These are phyloP conservation scores for Macrotus californicus DNA, from an alignment of 2,113 vertebrate species.

Conservation along the genomic window DNA sequence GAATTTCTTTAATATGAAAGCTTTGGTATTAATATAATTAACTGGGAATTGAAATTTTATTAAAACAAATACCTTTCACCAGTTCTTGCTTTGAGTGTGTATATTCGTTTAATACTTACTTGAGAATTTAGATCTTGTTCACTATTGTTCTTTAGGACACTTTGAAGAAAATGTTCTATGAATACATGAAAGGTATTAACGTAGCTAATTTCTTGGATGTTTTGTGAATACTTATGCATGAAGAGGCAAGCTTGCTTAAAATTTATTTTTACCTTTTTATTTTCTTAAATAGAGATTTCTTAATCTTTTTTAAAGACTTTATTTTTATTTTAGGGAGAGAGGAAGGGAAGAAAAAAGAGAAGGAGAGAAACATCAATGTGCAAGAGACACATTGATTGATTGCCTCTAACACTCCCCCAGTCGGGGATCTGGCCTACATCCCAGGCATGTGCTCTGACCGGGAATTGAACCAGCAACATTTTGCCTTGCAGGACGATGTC, in stretches of 20 bases:
- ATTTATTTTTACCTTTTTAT: constrained; percentile 33
- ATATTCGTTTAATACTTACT: background rate
- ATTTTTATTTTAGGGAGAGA: too few species aligned
- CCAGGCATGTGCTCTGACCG: too few species aligned
- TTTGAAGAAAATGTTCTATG: background rate
- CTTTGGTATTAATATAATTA: constrained; percentile 60
- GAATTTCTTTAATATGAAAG: constrained; percentile 68
- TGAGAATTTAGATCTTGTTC: constrained; percentile 16
- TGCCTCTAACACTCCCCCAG: too few species aligned
- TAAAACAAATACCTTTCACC: constrained; percentile 1
- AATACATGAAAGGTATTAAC: background rate
- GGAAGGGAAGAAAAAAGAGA: too few species aligned
- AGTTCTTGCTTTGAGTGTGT: constrained; percentile 6
- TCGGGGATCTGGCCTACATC: too few species aligned
- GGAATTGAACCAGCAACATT: too few species aligned
- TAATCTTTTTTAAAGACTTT: too few species aligned
- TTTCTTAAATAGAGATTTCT: constrained; percentile 23
- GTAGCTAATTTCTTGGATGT: background rate
- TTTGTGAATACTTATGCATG: constrained; percentile 6
- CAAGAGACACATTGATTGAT: too few species aligned
- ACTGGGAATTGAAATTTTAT: constrained; percentile 54
- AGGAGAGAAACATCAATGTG: too few species aligned
- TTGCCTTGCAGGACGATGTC: too few species aligned
- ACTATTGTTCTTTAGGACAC: background rate
- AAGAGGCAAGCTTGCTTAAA: background rate